Evolutionary conservation across 2,888 invertebrate genomes (phyloP).

Genomic region (Thalpophila matura): DNA sequence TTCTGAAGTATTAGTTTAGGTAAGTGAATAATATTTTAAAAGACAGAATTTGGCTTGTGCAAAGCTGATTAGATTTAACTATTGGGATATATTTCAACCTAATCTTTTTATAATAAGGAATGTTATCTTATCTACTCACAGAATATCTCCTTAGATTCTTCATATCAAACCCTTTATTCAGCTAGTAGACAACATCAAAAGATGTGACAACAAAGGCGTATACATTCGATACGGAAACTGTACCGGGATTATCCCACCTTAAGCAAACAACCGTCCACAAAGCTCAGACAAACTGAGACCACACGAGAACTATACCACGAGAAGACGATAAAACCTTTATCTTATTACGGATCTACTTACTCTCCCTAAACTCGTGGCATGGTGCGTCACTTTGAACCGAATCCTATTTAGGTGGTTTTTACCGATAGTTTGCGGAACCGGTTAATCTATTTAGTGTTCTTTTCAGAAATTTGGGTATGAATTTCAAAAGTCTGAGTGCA

Average conservation of each 20-base stretch:
- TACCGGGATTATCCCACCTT: slow-evolving; percentile 84
- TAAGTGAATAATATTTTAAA: not conserved
- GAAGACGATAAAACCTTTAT: slow-evolving; percentile 89
- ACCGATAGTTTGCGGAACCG: slow-evolving; percentile 23
- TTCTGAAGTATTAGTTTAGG: slow-evolving; percentile 1
- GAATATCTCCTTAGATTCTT: slow-evolving; percentile 52
- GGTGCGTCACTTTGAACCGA: slow-evolving; percentile 62
- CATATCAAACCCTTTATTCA: slow-evolving; percentile 71
- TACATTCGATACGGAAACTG: slow-evolving; percentile 79
- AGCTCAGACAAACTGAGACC: slow-evolving; percentile 75
- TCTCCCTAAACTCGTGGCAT: slow-evolving; percentile 67
- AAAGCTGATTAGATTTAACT: slow-evolving; percentile 3
- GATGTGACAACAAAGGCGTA: slow-evolving; percentile 68
- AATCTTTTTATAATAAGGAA: slow-evolving; percentile 42
- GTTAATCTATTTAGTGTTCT: slow-evolving; percentile 50
- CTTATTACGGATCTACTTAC: slow-evolving; percentile 82
- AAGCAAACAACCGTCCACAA: slow-evolving; percentile 84
- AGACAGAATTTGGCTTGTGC: not conserved
- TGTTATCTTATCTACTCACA: no score
- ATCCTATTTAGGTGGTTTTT: slow-evolving; percentile 61
- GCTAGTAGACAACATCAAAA: slow-evolving; percentile 76
- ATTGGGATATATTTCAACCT: not conserved
- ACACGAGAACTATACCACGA: slow-evolving; percentile 86
- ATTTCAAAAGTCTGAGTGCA: slow-evolving; percentile 46
- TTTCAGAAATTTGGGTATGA: slow-evolving; percentile 36